Conservation (phyloP, 2,113 vertebrate species). For the Oophaga pumilio region DNA sequence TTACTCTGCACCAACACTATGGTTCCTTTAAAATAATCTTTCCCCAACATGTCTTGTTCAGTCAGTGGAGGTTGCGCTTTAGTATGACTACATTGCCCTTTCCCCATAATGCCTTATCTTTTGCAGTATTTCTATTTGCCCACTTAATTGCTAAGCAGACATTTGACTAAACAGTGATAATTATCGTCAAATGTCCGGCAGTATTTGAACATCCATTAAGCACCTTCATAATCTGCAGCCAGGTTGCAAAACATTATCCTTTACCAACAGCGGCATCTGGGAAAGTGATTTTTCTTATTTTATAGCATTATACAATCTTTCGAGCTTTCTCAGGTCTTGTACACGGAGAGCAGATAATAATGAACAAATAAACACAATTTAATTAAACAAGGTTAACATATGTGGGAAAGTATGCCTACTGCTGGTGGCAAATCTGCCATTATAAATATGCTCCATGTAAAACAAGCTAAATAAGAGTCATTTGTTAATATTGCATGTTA, state of each 20-base stretch:
- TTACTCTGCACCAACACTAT: not conserved
- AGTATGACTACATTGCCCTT: slow-evolving; percentile 21
- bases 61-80: not conserved
- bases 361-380: not conserved
- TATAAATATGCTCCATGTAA: not conserved
- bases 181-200: slow-evolving; percentile 33
- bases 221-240: not conserved
- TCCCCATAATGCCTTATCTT: not conserved
- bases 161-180: slow-evolving; percentile 38
- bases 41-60: not conserved
- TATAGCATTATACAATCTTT: not conserved
- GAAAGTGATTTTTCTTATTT: slow-evolving; percentile 40
- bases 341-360: slow-evolving; percentile 6
- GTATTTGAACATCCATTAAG: slow-evolving; percentile 40
- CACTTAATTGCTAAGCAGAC: slow-evolving; percentile 31
- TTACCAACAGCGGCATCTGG: not conserved
- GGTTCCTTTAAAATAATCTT: not conserved
- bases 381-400: not conserved
- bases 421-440: not conserved
- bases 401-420: not conserved
- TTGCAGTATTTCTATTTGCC: slow-evolving; percentile 23
- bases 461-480: not conserved
- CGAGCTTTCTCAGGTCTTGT: not conserved
- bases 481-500: not conserved
- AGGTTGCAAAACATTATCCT: slow-evolving; percentile 13